These are phyloP conservation scores for Drosophila recens DNA, from an alignment of 2,888 invertebrate genomes.

Conservation along the genomic window DNA sequence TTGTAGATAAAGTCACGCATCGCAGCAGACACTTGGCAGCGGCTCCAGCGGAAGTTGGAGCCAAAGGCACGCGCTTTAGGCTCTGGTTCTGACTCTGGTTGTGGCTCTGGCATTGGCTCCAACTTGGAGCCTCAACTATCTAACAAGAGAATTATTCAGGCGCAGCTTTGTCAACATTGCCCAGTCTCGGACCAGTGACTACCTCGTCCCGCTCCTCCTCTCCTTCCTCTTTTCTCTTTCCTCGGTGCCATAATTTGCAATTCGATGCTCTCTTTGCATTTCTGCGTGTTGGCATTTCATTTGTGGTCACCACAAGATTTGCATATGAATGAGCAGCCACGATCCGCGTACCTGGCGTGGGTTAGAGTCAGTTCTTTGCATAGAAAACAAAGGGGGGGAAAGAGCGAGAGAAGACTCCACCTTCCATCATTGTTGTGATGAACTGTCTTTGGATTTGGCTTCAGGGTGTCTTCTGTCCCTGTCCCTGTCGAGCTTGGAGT, in stretches of 20 bases:
- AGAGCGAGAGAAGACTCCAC: conserved; percentile 12
- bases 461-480: conserved; percentile 37
- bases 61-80: conserved; percentile 72
- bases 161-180: conserved; percentile 68
- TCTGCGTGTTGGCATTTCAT: conserved; percentile 81
- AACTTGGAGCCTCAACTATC: conserved; percentile 33
- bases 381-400: neutral
- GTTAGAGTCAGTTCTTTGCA: conserved; percentile 5
- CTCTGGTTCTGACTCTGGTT: conserved; percentile 8
- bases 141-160: conserved; percentile 72
- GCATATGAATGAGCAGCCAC: conserved; percentile 74
- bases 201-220: neutral
- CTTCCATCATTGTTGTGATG: conserved; percentile 68
- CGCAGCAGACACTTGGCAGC: conserved; percentile 52
- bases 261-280: conserved; percentile 80
- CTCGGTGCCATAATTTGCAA: conserved; percentile 71
- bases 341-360: conserved; percentile 10
- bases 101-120: conserved; percentile 13
- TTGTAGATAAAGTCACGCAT: conserved; percentile 75
- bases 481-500: conserved; percentile 6
- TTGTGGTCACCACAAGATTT: conserved; percentile 73
- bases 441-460: conserved; percentile 61
- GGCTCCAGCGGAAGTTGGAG: conserved; percentile 68
- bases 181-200: conserved; percentile 16
- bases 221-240: neutral